Evolutionary conservation across 2,888 invertebrate species (phyloP).

Genomic region (Tenthredo scrophulariae): DNA sequence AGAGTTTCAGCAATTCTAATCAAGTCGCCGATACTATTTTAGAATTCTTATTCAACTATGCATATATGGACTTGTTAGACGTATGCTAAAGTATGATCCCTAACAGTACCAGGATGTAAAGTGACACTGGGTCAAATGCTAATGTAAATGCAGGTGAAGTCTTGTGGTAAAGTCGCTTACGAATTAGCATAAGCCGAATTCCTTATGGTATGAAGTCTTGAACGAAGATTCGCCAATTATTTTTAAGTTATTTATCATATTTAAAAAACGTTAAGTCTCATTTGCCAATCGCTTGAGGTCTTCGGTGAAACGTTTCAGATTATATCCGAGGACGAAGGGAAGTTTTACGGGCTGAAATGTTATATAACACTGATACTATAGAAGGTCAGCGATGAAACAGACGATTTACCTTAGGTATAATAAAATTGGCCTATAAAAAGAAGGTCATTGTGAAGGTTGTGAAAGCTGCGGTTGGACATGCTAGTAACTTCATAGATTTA

Average conservation of each 20-base stretch:
- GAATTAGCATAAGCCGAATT: background rate
- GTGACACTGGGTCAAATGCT: background rate
- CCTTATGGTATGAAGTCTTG: conserved; percentile 42
- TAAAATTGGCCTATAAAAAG: conserved; percentile 38
- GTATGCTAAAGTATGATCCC: background rate
- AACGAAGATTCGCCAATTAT: conserved; percentile 59
- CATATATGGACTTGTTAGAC: background rate
- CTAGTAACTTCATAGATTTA: conserved; percentile 30
- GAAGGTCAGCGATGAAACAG: conserved; percentile 39
- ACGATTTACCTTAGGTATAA: conserved; percentile 35
- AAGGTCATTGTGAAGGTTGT: conserved; percentile 22
- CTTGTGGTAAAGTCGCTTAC: background rate
- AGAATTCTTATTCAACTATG: background rate
- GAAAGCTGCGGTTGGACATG: background rate
- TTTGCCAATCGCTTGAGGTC: background rate
- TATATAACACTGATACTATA: conserved; percentile 35
- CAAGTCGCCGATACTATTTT: background rate
- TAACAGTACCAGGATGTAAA: background rate
- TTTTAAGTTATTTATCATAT: conserved; percentile 59
- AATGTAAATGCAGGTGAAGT: background rate
- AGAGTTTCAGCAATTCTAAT: background rate
- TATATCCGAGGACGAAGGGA: conserved; percentile 1
- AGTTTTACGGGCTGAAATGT: conserved; percentile 24
- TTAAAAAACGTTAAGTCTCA: background rate
- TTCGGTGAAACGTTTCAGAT: background rate